phyloP scores from a whole-genome alignment of 2,113 vertebrate species.

The Phainopepla nitens region DNA sequence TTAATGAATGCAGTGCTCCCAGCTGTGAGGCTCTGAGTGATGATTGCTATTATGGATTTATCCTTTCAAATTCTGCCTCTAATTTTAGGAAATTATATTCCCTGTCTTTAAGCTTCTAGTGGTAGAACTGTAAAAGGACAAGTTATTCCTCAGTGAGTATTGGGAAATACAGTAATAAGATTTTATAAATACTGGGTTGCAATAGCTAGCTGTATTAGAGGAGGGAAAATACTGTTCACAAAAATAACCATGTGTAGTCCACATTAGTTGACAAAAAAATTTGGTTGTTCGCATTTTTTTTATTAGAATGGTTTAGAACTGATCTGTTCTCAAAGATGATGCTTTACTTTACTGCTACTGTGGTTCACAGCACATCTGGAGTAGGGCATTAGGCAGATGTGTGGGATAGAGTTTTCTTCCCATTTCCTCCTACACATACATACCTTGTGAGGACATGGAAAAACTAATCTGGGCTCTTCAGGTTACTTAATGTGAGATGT shows the following conservation, averaged over 20 bases:
- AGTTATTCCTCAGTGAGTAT: neutral
- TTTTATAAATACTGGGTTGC: neutral
- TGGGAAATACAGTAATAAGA: neutral
- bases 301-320: neutral
- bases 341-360: neutral
- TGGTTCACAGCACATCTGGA: neutral
- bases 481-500: neutral
- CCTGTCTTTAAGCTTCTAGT: neutral
- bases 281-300: neutral
- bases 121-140: slow-evolving; percentile 27
- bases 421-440: neutral
- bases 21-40: slow-evolving; percentile 6
- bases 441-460: slow-evolving; percentile 12
- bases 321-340: neutral
- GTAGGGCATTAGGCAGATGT: neutral
- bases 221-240: neutral
- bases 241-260: neutral
- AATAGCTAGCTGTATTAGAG: neutral
- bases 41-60: neutral
- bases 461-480: slow-evolving; percentile 42
- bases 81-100: slow-evolving; percentile 21
- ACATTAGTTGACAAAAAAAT: neutral
- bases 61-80: slow-evolving; percentile 20
- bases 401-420: neutral
- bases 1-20: slow-evolving; percentile 1